These are phyloP conservation scores for Argyra leucocephala DNA, from an alignment of 2,888 invertebrate species.

Conservation along the genomic window DNA sequence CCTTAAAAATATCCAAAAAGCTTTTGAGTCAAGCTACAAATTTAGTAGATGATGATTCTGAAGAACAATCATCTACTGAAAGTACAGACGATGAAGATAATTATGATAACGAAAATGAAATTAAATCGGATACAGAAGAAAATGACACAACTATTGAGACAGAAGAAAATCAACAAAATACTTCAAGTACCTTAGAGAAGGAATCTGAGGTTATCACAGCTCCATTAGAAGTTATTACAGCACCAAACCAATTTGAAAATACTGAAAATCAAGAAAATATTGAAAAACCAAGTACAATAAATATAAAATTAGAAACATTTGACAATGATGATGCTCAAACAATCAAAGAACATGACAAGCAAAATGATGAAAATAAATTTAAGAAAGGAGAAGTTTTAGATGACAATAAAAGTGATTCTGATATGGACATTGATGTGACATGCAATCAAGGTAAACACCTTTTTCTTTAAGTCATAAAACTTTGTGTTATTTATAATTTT, in stretches of 20 bases:
- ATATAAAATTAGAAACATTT: no score
- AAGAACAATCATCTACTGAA: conserved; percentile 9
- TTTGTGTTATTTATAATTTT: neutral
- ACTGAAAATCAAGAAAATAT: no score
- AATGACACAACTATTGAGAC: no score
- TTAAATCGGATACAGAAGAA: neutral
- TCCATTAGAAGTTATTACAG: no score
- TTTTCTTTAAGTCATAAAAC: neutral
- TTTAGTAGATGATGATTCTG: conserved; percentile 33
- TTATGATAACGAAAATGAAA: conserved; percentile 14
- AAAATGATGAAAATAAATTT: neutral
- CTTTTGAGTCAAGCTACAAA: conserved; percentile 37
- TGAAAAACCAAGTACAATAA: no score
- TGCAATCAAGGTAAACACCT: conserved; percentile 18
- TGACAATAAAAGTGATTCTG: conserved; percentile 35
- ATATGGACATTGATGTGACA: conserved; percentile 29
- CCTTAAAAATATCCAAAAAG: conserved; percentile 56
- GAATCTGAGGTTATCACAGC: no score
- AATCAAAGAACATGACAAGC: conserved; percentile 5
- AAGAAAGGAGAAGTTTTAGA: conserved; percentile 21
- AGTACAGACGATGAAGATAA: conserved; percentile 26
- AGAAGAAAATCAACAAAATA: no score
- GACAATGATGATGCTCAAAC: no score
- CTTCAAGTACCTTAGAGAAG: no score
- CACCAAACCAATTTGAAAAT: no score